Base-by-base conservation (phyloP, 2,888 invertebrate species). In the Bombylius major region DNA sequence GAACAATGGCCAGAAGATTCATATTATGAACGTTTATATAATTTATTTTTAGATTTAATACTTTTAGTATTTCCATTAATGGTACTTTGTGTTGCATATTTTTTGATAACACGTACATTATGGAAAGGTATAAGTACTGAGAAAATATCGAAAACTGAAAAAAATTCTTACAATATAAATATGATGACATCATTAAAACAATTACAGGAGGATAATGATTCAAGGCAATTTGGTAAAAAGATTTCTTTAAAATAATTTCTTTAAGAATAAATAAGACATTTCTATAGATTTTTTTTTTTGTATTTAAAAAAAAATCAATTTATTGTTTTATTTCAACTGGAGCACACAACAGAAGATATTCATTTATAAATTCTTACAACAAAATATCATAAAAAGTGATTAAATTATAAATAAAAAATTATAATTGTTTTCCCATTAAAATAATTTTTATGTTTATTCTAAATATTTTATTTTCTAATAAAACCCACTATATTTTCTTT, bases 51-150 rank as follows among this genome's bases (percentile, higher is more conserved):
- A 63, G 83, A 83, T 64, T 72, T 81, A 1, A 74, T 83, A 42
- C 74, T 87, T 36, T 75, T 87, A 23, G 77, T 86, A 1, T 69
- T 86, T 58, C 87, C 87, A 0, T 69, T 87, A 47, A 65, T 82
- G 47, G 77, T 84, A 49, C 78, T 87, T 71, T 78, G 77, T 31
- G 75, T 79, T 31, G 82, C 83, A n/a, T 85, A 85, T 63, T 78
- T 79, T 14, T 71, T 82, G 46, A 82, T 82, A 55, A 72, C 70
- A 8, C 66, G 67, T 45, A 71, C 72, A 3, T 63, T 73, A 2
- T 73, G 72, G 56, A 64, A 68, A 62, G 71, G 70, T 55, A 73
- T 73, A 62, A 63, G 66, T 33, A 67, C 65, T 53, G 77, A 78
- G 62, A 64, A 65, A 62, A 61, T 47, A 61, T 64, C 45, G 61